Conservation (phyloP, 1,140 invertebrate species). For the Drosophila repleta region DNA sequence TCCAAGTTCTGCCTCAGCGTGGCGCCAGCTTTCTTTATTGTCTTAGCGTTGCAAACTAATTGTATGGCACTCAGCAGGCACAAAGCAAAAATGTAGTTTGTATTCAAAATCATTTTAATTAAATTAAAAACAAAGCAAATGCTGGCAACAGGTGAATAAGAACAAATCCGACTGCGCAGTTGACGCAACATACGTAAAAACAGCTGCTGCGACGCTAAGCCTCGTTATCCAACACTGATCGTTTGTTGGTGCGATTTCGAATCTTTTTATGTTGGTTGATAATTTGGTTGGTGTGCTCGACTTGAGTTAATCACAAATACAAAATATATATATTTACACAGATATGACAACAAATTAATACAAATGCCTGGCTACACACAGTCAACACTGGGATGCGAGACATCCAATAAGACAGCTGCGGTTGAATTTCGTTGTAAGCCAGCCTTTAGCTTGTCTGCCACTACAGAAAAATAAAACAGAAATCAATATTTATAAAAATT, state of each 20-base stretch:
- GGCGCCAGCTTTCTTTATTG: conserved; percentile 60
- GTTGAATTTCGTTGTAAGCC: not conserved
- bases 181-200: conserved; percentile 20
- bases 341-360: conserved; percentile 13
- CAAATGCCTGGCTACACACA: conserved; percentile 29
- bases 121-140: conserved; percentile 47
- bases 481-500: not conserved
- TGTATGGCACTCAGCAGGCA: conserved; percentile 19
- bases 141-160: conserved; percentile 41
- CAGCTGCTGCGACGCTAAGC: conserved; percentile 42
- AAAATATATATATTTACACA: conserved; percentile 37
- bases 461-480: conserved; percentile 24
- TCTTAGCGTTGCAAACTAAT: conserved; percentile 41
- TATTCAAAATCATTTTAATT: conserved; percentile 46
- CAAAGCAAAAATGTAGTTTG: conserved; percentile 16
- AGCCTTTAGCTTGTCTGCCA: conserved; percentile 56
- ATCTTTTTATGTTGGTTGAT: conserved; percentile 13
- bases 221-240: conserved; percentile 50
- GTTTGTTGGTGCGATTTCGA: conserved; percentile 6
- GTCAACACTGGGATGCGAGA: not conserved
- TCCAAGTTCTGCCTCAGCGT: conserved; percentile 32
- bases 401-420: conserved; percentile 23
- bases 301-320: conserved; percentile 31
- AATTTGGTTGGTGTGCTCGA: conserved; percentile 23
- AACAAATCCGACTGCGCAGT: conserved; percentile 58